Conservation (phyloP, 2,888 invertebrate genomes). For the Luffia ferchaultella region DNA sequence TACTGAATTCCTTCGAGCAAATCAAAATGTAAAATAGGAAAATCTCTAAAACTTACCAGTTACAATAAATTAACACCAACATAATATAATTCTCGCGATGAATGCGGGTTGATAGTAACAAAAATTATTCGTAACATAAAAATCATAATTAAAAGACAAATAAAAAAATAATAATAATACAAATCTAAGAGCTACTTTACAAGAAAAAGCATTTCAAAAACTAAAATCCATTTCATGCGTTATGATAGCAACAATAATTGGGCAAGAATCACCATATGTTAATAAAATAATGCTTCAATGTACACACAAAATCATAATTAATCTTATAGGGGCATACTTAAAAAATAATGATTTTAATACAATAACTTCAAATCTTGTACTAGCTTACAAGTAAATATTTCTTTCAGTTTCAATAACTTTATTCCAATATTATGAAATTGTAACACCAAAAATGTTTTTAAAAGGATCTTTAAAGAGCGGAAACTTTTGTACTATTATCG, state of each 20-base stretch:
- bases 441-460: too few species aligned
- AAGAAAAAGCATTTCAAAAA: neutral
- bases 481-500: too few species aligned
- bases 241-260: neutral
- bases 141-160: neutral
- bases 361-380: too few species aligned
- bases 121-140: neutral
- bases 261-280: neutral
- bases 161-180: neutral
- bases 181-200: slow-evolving; percentile 18
- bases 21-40: slow-evolving; percentile 19
- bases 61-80: slow-evolving; percentile 51
- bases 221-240: neutral
- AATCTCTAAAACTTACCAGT: slow-evolving; percentile 42
- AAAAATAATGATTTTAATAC: too few species aligned
- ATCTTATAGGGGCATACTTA: too few species aligned
- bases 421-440: too few species aligned
- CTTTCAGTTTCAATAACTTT: too few species aligned
- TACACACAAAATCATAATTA: too few species aligned
- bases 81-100: slow-evolving; percentile 30
- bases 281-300: too few species aligned
- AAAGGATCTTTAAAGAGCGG: too few species aligned
- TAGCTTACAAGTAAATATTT: too few species aligned
- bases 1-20: slow-evolving; percentile 16
- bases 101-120: neutral